These are phyloP conservation scores for Actenoides lindsayi DNA, from an alignment of 2,113 vertebrate genomes.

Conservation along the genomic window DNA sequence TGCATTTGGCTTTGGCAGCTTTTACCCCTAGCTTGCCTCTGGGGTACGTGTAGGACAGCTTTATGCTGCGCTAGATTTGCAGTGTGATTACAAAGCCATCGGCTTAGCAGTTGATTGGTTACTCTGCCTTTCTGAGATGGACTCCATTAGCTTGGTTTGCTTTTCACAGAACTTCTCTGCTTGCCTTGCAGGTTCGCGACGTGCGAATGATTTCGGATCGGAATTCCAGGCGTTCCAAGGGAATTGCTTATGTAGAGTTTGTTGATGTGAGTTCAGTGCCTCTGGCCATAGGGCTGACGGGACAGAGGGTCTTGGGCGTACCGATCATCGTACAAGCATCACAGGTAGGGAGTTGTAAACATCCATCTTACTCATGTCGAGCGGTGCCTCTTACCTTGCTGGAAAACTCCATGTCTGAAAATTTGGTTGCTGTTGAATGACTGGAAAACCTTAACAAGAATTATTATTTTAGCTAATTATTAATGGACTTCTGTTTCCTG, in stretches of 20 bases:
- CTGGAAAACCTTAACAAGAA: not conserved
- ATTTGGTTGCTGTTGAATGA: not conserved
- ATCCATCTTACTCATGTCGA: not conserved
- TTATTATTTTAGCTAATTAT: not conserved
- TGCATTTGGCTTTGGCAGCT: not conserved
- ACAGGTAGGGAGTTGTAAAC: slow-evolving; percentile 79
- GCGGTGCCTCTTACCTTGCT: not conserved
- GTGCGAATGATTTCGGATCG: slow-evolving; percentile 98
- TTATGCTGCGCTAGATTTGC: not conserved
- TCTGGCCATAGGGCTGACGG: slow-evolving; percentile 94
- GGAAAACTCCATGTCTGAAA: not conserved
- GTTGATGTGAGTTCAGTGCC: slow-evolving; percentile 95
- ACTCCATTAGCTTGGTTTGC: not conserved
- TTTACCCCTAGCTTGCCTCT: not conserved
- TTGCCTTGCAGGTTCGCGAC: slow-evolving; percentile 86
- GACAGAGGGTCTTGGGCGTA: slow-evolving; percentile 94
- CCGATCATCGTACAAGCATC: slow-evolving; percentile 98
- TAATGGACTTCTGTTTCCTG: not conserved
- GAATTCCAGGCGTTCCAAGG: slow-evolving; percentile 96
- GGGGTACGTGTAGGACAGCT: not conserved
- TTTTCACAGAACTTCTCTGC: not conserved
- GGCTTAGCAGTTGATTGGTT: not conserved
- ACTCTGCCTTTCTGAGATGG: not conserved
- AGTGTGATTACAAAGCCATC: not conserved
- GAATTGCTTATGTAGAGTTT: slow-evolving; percentile 97